A percentile compares a stretch with the other conserved stretches of the same genome.
These are phyloP conservation scores for Calliphora vicina DNA, from an alignment of 1,140 invertebrate genomes.

Conservation along the genomic window DNA sequence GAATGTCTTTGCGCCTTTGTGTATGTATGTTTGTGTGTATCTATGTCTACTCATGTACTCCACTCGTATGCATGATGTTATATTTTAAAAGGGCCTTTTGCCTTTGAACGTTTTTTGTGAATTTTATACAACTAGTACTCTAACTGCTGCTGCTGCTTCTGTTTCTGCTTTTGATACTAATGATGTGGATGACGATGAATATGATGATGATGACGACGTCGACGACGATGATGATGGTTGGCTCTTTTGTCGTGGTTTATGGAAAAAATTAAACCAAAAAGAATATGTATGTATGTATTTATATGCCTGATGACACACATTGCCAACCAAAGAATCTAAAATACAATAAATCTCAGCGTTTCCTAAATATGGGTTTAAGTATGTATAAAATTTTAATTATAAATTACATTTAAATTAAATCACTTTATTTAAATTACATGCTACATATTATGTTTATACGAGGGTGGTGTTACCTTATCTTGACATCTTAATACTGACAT, in stretches of 20 bases:
- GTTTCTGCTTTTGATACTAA: not conserved
- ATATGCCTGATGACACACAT: slow-evolving; percentile 8
- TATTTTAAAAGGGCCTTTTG: slow-evolving; percentile 8
- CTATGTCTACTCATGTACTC: not conserved
- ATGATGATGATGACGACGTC: too few species aligned
- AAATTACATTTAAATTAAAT: too few species aligned
- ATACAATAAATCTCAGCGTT: not conserved
- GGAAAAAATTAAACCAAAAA: not conserved
- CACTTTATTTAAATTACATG: too few species aligned
- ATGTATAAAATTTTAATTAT: too few species aligned
- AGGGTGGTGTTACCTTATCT: too few species aligned
- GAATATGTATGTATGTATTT: too few species aligned
- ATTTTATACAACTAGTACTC: not conserved
- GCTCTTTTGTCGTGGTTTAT: not conserved
- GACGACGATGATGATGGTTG: not conserved
- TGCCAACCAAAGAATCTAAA: not conserved
- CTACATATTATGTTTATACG: too few species aligned
- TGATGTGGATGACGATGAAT: not conserved
- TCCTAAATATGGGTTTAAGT: not conserved
- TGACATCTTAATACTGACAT: too few species aligned
- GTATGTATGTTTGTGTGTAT: not conserved
- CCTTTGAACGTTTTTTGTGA: not conserved
- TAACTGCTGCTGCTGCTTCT: not conserved
- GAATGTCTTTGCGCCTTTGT: not conserved
- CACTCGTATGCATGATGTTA: not conserved